Conservation (phyloP, 2,797 vertebrate species). For the Molossus molossus region DNA sequence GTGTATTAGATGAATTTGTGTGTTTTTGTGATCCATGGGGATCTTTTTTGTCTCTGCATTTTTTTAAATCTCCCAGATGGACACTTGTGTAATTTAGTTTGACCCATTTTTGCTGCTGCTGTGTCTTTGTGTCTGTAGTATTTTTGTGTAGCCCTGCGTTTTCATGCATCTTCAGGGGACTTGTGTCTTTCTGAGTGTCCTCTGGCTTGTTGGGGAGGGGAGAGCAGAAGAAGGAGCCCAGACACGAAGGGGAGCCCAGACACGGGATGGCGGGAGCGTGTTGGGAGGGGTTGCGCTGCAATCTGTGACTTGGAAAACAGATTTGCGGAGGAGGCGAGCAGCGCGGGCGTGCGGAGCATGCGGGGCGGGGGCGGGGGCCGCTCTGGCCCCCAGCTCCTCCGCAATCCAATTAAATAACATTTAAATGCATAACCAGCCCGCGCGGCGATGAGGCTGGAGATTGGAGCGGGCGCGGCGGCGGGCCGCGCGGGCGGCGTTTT, state of each 20-base stretch:
- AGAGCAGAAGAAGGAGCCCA: slow-evolving; percentile 27
- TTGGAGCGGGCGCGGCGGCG: slow-evolving; percentile 86
- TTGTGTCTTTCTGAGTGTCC: slow-evolving; percentile 78
- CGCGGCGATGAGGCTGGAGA: slow-evolving; percentile 87
- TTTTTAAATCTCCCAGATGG: slow-evolving; percentile 70
- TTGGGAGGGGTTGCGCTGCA: slow-evolving; percentile 64
- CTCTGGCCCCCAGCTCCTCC: slow-evolving; percentile 88
- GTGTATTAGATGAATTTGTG: not conserved
- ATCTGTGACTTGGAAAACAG: slow-evolving; percentile 86
- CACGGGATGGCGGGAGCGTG: not conserved
- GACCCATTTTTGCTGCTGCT: slow-evolving; percentile 51
- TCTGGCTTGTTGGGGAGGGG: slow-evolving; percentile 55
- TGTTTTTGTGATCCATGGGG: not conserved
- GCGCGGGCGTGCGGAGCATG: slow-evolving; percentile 63
- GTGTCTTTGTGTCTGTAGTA: slow-evolving; percentile 7
- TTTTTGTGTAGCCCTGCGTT: slow-evolving; percentile 27
- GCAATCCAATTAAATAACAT: slow-evolving; percentile 90
- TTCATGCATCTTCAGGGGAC: not conserved
- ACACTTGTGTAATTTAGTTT: slow-evolving; percentile 40
- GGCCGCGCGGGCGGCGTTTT: slow-evolving; percentile 86
- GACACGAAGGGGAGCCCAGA: slow-evolving; percentile 58
- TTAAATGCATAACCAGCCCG: slow-evolving; percentile 90
- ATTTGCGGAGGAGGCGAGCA: slow-evolving; percentile 79
- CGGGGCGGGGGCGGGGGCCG: slow-evolving; percentile 76
- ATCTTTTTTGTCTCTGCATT: not conserved